phyloP scores from a whole-genome alignment of 2,888 invertebrate genomes.

The Chloroclysta siterata region DNA sequence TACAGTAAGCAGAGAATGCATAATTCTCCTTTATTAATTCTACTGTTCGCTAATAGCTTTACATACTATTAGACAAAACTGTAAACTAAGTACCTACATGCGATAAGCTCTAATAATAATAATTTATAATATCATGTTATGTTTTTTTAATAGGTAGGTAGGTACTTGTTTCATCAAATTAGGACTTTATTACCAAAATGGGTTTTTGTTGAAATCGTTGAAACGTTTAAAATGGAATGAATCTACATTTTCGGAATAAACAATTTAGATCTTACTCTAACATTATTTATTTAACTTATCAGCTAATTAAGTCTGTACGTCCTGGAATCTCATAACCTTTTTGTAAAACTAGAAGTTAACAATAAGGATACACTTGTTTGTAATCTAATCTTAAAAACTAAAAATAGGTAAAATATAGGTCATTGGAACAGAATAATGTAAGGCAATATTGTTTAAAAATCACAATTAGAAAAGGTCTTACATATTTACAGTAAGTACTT shows the following conservation, averaged over 20 bases:
- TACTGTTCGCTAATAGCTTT: conserved; percentile 2
- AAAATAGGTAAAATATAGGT: conserved; percentile 37
- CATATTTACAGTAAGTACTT: conserved; percentile 64
- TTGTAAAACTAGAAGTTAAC: conserved; percentile 34
- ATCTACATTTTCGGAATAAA: conserved; percentile 25
- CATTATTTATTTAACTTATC: conserved; percentile 34
- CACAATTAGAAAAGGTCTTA: conserved; percentile 66
- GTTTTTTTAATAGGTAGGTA: background rate
- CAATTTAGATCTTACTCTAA: conserved; percentile 33
- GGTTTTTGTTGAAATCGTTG: background rate
- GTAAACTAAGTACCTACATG: background rate
- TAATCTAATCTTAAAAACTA: conserved; percentile 33
- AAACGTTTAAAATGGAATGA: conserved; percentile 35
- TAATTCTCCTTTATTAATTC: background rate
- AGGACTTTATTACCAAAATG: background rate
- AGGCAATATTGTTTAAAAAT: conserved; percentile 55
- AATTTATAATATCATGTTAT: conserved; percentile 4
- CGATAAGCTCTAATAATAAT: background rate
- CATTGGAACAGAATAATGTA: conserved; percentile 37
- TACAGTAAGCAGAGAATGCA: no score
- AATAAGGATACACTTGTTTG: conserved; percentile 29
- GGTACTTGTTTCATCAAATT: background rate
- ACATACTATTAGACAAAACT: conserved; percentile 1
- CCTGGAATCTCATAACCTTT: conserved; percentile 40
- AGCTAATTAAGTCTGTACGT: conserved; percentile 44